Evolutionary conservation across 1,140 invertebrate species (phyloP).

Genomic region (Zaprionus tsacasi): DNA sequence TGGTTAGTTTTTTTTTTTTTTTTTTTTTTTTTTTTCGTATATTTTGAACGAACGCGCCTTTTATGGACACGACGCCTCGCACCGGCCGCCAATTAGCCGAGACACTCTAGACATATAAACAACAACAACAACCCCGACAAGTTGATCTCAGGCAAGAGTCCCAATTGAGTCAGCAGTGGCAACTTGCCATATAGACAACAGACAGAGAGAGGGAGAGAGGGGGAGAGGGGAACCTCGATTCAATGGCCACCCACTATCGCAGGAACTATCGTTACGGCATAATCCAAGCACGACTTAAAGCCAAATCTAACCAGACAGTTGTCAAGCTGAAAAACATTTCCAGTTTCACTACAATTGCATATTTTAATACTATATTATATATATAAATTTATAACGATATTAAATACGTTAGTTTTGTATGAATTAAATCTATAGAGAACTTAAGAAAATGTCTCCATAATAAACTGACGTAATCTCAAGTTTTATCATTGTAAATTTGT

Average conservation of each 20-base stretch:
- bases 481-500: background rate
- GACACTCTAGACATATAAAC: slow-evolving; percentile 30
- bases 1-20: background rate
- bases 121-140: slow-evolving; percentile 22
- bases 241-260: background rate
- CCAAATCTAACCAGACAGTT: background rate
- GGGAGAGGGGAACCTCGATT: background rate
- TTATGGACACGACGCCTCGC: slow-evolving; percentile 46
- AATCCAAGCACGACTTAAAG: background rate
- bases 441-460: background rate
- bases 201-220: background rate
- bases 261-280: slow-evolving; percentile 3
- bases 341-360: background rate
- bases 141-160: slow-evolving; percentile 7
- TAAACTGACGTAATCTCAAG: background rate
- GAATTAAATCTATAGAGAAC: background rate
- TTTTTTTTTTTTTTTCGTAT: background rate
- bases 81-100: slow-evolving; percentile 61
- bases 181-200: slow-evolving; percentile 10
- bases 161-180: slow-evolving; percentile 22
- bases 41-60: slow-evolving; percentile 41
- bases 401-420: background rate
- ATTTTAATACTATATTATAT: background rate
- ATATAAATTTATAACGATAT: background rate
- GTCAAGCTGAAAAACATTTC: background rate